Percentiles rank a stretch among this genome's conserved stretches.
Evolutionary conservation across 92 coral and sea anemone species (phyloP).

Genomic region (Zoanthus solanderi): DNA sequence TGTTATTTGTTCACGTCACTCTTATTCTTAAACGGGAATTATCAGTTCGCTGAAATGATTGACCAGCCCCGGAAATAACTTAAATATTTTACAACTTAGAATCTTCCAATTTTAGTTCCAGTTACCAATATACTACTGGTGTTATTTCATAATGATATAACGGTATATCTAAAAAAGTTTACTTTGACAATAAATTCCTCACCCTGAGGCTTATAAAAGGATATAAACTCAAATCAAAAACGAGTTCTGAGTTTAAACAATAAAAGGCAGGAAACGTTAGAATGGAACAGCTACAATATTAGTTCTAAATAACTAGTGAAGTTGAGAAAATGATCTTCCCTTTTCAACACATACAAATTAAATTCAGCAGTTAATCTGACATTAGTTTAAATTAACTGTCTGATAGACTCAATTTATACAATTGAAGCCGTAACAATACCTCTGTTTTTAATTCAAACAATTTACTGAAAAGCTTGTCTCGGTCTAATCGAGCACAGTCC

Average conservation of each 20-base stretch:
- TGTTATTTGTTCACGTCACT: background rate
- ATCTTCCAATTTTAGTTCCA: background rate
- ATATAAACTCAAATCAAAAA: background rate
- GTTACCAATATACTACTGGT: background rate
- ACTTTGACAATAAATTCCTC: background rate
- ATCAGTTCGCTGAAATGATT: background rate
- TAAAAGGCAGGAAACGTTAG: background rate
- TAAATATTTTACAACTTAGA: background rate
- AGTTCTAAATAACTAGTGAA: background rate
- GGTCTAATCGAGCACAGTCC: background rate
- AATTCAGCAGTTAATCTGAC: too few relatives aligned
- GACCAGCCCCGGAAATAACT: conserved; percentile 2
- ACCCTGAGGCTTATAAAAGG: background rate
- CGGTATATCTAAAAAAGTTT: background rate
- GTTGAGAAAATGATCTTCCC: too few relatives aligned
- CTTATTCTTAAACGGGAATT: background rate
- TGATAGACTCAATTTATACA: too few relatives aligned
- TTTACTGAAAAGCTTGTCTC: too few relatives aligned
- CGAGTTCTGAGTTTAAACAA: background rate
- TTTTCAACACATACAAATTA: too few relatives aligned
- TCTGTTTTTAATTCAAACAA: too few relatives aligned
- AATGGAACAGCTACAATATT: background rate
- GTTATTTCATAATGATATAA: background rate
- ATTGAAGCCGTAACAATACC: too few relatives aligned
- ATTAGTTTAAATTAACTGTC: too few relatives aligned